These are phyloP conservation scores for Myotis lucifugus DNA, from an alignment of 2,113 vertebrate genomes.

Conservation along the genomic window DNA sequence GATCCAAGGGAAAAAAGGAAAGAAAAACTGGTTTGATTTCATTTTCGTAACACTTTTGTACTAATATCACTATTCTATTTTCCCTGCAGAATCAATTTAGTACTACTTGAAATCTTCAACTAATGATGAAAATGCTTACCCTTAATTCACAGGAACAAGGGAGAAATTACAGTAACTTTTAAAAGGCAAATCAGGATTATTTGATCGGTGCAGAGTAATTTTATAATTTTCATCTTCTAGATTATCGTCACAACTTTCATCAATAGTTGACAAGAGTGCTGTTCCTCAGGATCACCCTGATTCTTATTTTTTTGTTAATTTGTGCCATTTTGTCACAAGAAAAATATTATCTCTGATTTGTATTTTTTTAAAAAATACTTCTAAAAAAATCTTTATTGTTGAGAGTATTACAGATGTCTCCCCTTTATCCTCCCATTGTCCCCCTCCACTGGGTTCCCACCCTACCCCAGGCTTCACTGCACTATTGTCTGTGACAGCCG, in stretches of 20 bases:
- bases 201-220: not conserved
- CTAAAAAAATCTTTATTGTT: not conserved
- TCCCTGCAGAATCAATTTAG: conserved; percentile 24
- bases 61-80: not conserved
- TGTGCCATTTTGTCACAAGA: not conserved
- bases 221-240: not conserved
- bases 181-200: not conserved
- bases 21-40: not conserved
- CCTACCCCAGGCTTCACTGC: not conserved
- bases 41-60: not conserved
- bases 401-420: not conserved
- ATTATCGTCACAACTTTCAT: not conserved
- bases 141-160: not conserved
- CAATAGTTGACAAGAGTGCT: not conserved
- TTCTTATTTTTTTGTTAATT: not conserved
- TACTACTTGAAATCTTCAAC: not conserved
- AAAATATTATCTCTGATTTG: not conserved
- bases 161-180: not conserved
- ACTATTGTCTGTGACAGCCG: not conserved
- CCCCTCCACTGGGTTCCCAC: not conserved
- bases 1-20: not conserved
- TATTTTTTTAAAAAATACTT: not conserved
- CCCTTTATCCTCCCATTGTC: not conserved
- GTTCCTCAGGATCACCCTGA: not conserved
- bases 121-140: not conserved